These are phyloP conservation scores for Lithophane leautieri DNA, from an alignment of 2,888 invertebrate species.

Conservation along the genomic window DNA sequence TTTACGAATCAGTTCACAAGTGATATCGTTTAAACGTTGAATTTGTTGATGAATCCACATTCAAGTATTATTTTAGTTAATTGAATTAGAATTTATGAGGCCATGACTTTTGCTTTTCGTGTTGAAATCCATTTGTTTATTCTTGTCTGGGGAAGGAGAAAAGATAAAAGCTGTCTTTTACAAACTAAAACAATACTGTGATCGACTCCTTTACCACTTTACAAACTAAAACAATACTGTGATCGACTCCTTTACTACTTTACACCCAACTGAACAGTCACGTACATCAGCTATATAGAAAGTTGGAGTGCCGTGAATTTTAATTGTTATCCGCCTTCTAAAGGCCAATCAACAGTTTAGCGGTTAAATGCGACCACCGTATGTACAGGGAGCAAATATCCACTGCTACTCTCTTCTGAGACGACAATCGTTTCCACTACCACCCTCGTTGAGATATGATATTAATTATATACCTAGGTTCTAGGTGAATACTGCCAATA, in stretches of 20 bases:
- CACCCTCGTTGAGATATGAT: background rate
- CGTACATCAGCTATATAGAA: no score
- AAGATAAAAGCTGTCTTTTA: background rate
- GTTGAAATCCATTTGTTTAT: background rate
- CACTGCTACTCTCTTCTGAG: background rate
- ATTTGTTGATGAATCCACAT: no score
- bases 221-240: no score
- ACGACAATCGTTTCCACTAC: no score
- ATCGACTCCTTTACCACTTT: background rate
- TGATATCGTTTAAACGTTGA: background rate
- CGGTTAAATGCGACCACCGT: no score
- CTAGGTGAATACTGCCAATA: background rate
- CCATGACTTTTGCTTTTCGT: background rate
- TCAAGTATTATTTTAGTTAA: background rate
- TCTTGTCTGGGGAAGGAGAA: background rate
- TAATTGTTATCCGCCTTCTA: no score
- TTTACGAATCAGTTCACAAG: background rate
- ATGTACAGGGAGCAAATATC: background rate
- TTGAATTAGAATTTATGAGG: background rate
- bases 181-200: background rate
- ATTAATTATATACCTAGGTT: no score
- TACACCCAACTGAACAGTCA: no score
- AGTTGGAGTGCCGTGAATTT: no score
- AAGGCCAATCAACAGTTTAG: no score
- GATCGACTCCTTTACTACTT: no score